A percentile compares a stretch with the other conserved stretches of the same genome.
Conservation (phyloP, 2,113 vertebrate genomes). For the Neopipo cinnamomea region DNA sequence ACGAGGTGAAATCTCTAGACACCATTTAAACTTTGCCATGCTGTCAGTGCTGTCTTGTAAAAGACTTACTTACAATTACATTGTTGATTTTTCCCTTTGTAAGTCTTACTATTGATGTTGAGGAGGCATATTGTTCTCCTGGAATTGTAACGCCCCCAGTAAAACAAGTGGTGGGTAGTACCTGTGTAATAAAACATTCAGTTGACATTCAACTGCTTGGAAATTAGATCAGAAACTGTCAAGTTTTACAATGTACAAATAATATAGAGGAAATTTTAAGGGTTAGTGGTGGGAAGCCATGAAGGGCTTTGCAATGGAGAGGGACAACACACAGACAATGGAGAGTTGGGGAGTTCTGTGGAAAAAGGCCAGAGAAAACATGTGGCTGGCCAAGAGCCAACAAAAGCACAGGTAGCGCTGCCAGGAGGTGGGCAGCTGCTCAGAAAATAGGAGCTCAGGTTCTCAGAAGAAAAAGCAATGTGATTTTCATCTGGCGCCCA, state of each 20-base stretch:
- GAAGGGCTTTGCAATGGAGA: background rate
- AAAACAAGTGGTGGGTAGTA: background rate
- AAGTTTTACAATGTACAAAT: background rate
- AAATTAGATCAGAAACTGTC: background rate
- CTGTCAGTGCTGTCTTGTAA: background rate
- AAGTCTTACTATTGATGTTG: background rate
- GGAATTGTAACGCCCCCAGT: background rate
- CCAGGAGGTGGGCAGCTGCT: background rate
- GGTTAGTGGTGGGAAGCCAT: background rate
- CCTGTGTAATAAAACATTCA: background rate
- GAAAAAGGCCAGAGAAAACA: background rate
- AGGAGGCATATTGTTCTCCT: background rate
- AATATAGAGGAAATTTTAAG: background rate
- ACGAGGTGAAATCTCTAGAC: background rate
- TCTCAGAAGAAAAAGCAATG: background rate
- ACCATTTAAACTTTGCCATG: background rate
- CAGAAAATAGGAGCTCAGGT: background rate
- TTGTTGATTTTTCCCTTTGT: background rate
- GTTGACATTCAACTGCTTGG: background rate
- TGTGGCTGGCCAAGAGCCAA: background rate
- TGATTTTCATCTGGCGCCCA: background rate
- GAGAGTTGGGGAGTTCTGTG: background rate
- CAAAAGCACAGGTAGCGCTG: background rate
- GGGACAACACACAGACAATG: background rate
- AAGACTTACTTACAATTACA: background rate